Evolutionary conservation across 2,888 invertebrate genomes (phyloP).

Genomic region (Lithophane leautieri): DNA sequence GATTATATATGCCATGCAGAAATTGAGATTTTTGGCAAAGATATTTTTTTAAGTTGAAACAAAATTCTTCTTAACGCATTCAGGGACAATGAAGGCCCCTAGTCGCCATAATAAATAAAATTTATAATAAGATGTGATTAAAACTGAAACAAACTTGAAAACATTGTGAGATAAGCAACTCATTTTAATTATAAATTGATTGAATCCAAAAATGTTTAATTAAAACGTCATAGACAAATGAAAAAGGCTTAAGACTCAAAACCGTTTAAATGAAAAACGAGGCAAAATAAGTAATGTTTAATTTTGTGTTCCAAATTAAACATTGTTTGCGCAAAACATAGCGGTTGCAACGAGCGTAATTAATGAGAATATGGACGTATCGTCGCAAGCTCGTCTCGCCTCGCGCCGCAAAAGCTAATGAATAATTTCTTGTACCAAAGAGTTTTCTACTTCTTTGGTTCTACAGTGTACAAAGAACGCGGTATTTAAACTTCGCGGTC

Average conservation of each 20-base stretch:
- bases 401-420: slow-evolving; percentile 71
- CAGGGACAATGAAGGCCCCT: too few relatives aligned
- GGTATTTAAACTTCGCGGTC: slow-evolving; percentile 67
- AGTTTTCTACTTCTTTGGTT: slow-evolving; percentile 76
- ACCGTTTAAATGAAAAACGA: background rate
- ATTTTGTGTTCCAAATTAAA: slow-evolving; percentile 20
- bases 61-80: background rate
- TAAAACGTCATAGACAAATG: background rate
- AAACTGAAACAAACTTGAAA: background rate
- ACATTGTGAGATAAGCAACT: background rate
- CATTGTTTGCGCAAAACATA: slow-evolving; percentile 38
- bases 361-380: slow-evolving; percentile 56
- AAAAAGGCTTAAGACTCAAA: background rate
- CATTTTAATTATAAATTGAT: background rate
- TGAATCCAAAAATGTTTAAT: background rate
- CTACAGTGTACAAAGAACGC: slow-evolving; percentile 65
- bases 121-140: too few relatives aligned
- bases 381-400: slow-evolving; percentile 49
- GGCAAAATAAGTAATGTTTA: background rate
- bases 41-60: background rate
- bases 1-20: background rate
- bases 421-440: slow-evolving; percentile 78
- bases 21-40: background rate
- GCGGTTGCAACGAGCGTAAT: slow-evolving; percentile 39
- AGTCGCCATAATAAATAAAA: too few relatives aligned